Evolutionary conservation across 2,888 invertebrate genomes (phyloP).

Genomic region (Ditula angustiorana): DNA sequence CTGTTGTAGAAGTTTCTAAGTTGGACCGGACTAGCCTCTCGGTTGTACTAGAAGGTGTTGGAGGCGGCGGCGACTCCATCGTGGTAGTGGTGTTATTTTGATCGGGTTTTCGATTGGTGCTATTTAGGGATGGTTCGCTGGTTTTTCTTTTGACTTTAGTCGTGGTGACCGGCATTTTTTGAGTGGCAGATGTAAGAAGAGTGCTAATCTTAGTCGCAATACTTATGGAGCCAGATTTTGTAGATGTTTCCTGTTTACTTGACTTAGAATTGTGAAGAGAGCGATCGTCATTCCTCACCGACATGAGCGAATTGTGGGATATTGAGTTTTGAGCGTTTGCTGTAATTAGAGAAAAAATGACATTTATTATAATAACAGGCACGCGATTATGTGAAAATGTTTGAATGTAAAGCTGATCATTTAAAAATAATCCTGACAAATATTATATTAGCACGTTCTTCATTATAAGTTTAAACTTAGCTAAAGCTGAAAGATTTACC

Average conservation of each 20-base stretch:
- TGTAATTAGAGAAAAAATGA: conserved; percentile 44
- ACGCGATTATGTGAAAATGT: too few relatives aligned
- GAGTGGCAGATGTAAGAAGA: conserved; percentile 51
- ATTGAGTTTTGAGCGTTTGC: conserved; percentile 45
- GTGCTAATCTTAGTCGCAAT: conserved; percentile 54
- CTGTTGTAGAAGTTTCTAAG: conserved; percentile 44
- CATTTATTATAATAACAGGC: conserved; percentile 45
- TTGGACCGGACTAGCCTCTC: conserved; percentile 44
- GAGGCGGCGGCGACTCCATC: conserved; percentile 44
- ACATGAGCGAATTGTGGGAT: conserved; percentile 54
- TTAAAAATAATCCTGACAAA: too few relatives aligned
- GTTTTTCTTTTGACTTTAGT: conserved; percentile 74
- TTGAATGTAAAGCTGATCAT: too few relatives aligned
- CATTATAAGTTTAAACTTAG: background rate
- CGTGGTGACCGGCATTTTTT: conserved; percentile 57
- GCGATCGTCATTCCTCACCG: conserved; percentile 60
- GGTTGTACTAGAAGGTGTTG: conserved; percentile 43
- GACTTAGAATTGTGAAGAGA: conserved; percentile 60
- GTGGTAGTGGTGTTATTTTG: conserved; percentile 47
- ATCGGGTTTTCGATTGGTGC: conserved; percentile 40
- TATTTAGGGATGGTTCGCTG: conserved; percentile 53
- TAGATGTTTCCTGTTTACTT: conserved; percentile 60
- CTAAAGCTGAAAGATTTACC: conserved; percentile 41
- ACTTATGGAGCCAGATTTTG: conserved; percentile 53
- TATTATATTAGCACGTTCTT: too few relatives aligned